Evolutionary conservation across 1,140 invertebrate species (phyloP).

Genomic region (Mactra quadrangularis): DNA sequence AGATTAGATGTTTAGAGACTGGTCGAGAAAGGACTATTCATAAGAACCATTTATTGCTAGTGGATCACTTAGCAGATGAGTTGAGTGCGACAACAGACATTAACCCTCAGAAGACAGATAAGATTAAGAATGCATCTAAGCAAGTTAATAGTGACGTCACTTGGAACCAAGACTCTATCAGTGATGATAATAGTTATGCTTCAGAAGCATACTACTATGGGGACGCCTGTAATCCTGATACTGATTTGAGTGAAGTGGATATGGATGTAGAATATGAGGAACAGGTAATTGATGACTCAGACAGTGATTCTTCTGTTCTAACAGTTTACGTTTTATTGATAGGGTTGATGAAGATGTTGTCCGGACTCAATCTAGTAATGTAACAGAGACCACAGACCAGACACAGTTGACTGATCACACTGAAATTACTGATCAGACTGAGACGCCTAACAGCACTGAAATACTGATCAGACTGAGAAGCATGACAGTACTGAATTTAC

Average conservation of each 20-base stretch:
- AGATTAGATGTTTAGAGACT: too few relatives aligned
- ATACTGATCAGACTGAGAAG: too few relatives aligned
- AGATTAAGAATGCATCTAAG: conserved; percentile 2
- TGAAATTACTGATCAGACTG: too few relatives aligned
- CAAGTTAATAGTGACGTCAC: neutral
- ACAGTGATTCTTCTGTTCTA: neutral
- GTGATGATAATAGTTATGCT: neutral
- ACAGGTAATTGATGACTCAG: neutral
- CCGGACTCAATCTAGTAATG: too few relatives aligned
- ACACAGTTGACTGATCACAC: too few relatives aligned
- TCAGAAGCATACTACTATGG: neutral
- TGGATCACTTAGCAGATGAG: neutral
- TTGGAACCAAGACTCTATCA: neutral
- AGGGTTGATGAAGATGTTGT: neutral
- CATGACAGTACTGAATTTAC: too few relatives aligned
- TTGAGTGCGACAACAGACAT: neutral
- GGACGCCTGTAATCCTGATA: neutral
- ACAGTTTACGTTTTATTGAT: neutral
- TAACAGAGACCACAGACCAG: too few relatives aligned
- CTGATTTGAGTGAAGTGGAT: neutral
- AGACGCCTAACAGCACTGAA: too few relatives aligned
- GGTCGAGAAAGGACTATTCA: too few relatives aligned
- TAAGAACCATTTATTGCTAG: too few relatives aligned
- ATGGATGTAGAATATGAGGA: neutral
- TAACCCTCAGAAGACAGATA: neutral